Evolutionary conservation across 2,888 invertebrate species (phyloP).

Genomic region (Nomada fabriciana): DNA sequence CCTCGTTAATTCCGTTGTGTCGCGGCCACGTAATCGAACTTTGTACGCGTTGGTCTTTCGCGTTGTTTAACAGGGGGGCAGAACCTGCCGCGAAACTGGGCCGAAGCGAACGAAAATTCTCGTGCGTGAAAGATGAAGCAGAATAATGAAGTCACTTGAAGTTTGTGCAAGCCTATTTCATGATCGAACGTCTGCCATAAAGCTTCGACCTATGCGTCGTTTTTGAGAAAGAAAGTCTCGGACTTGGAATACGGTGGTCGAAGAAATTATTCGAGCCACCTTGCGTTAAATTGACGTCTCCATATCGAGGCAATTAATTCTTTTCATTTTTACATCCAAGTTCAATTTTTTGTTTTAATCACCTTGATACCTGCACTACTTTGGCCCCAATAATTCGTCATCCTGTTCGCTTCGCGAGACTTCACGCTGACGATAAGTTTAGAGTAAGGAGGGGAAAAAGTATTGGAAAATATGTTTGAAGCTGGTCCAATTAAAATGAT

Average conservation of each 20-base stretch:
- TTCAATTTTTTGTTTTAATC: background rate
- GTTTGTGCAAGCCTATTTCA: slow-evolving; percentile 17
- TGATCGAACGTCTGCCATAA: slow-evolving; percentile 20
- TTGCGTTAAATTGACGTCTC: no score
- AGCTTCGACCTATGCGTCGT: background rate
- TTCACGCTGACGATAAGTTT: background rate
- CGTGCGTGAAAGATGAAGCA: slow-evolving; percentile 48
- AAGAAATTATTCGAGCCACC: no score
- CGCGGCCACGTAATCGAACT: slow-evolving; percentile 33
- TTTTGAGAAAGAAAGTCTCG: background rate
- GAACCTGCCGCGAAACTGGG: slow-evolving; percentile 21
- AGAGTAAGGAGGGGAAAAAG: background rate
- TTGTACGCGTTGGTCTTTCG: slow-evolving; percentile 40
- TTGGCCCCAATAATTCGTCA: background rate
- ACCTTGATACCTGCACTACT: background rate
- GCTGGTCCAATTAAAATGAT: background rate
- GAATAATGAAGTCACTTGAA: slow-evolving; percentile 21
- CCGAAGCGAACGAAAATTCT: slow-evolving; percentile 31
- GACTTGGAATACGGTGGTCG: background rate
- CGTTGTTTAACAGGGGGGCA: slow-evolving; percentile 1
- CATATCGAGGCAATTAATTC: no score
- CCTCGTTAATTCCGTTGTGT: slow-evolving; percentile 42
- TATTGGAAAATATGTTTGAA: background rate
- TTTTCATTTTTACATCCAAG: no score
- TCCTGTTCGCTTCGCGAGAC: background rate